A percentile compares a stretch with the other conserved stretches of the same genome.
Conservation (phyloP, 1,140 invertebrate genomes). For the Heterodera schachtii region DNA sequence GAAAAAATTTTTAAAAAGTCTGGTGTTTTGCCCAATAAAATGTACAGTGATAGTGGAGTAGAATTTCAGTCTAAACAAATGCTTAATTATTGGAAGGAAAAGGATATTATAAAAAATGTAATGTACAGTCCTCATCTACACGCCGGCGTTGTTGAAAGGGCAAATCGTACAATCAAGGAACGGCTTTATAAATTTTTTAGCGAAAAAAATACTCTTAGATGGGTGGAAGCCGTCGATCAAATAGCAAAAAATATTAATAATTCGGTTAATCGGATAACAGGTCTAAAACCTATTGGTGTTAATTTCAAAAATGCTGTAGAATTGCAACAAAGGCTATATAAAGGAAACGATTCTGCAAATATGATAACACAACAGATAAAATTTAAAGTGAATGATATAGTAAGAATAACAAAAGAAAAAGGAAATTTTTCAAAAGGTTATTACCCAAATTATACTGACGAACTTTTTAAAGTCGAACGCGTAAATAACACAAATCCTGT, state of each 20-base stretch:
- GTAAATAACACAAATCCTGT: background rate
- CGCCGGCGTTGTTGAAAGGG: too few relatives aligned
- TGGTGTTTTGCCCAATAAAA: too few relatives aligned
- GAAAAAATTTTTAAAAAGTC: too few relatives aligned
- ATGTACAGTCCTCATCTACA: background rate
- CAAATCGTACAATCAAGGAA: background rate
- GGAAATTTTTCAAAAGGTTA: constrained; percentile 9
- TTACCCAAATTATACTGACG: constrained; percentile 7
- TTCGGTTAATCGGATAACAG: background rate
- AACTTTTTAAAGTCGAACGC: background rate
- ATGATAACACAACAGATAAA: background rate
- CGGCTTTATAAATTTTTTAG: background rate
- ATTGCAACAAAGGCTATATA: background rate
- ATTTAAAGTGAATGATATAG: background rate
- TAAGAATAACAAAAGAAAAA: constrained; percentile 8
- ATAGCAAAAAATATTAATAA: background rate
- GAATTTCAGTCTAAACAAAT: background rate
- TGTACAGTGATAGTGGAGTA: background rate
- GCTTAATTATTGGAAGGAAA: background rate
- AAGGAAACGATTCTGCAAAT: background rate
- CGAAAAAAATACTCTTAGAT: background rate
- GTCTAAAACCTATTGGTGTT: background rate
- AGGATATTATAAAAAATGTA: background rate
- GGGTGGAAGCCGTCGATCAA: background rate
- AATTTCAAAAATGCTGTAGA: background rate